Percentiles rank a stretch among this genome's conserved stretches.
These are phyloP conservation scores for Amphipoea lucens DNA, from an alignment of 2,888 invertebrate genomes.

Conservation along the genomic window DNA sequence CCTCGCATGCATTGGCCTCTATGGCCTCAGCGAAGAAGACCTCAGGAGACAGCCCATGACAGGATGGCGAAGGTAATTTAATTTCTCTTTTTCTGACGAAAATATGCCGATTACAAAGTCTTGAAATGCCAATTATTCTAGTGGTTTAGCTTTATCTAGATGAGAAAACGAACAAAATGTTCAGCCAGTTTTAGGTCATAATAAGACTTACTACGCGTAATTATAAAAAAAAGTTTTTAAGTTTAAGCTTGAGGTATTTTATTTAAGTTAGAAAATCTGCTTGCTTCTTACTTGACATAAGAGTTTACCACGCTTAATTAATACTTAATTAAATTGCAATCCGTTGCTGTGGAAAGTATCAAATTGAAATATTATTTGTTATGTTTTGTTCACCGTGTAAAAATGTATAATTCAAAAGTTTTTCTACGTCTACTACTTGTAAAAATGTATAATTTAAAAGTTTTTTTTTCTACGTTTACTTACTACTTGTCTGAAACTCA, in stretches of 20 bases:
- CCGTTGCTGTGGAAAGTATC: conserved; percentile 4
- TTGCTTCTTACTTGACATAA: conserved; percentile 18
- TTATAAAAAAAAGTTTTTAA: neutral
- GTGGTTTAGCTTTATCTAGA: conserved; percentile 22
- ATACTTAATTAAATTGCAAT: neutral
- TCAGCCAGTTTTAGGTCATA: neutral
- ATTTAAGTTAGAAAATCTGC: conserved; percentile 22
- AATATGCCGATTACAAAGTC: conserved; percentile 39
- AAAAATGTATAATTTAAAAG: conserved; percentile 10
- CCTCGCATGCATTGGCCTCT: conserved; percentile 95
- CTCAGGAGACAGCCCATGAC: conserved; percentile 94
- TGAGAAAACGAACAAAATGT: neutral
- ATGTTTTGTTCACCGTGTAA: neutral
- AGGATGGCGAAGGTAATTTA: conserved; percentile 97
- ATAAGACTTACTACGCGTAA: neutral
- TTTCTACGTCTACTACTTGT: conserved; percentile 22
- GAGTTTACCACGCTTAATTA: neutral
- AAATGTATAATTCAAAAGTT: conserved; percentile 12
- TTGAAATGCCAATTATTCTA: conserved; percentile 51
- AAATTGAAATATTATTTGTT: conserved; percentile 2
- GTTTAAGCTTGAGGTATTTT: neutral
- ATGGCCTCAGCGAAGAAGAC: conserved; percentile 95
- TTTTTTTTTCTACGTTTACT: conserved; percentile 27
- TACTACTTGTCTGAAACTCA: conserved; percentile 36
- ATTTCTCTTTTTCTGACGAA: neutral